Percentiles rank a stretch among this genome's conserved stretches.
These are phyloP conservation scores for Apomyelois bistriatella DNA, from an alignment of 2,888 invertebrate species.

Conservation along the genomic window DNA sequence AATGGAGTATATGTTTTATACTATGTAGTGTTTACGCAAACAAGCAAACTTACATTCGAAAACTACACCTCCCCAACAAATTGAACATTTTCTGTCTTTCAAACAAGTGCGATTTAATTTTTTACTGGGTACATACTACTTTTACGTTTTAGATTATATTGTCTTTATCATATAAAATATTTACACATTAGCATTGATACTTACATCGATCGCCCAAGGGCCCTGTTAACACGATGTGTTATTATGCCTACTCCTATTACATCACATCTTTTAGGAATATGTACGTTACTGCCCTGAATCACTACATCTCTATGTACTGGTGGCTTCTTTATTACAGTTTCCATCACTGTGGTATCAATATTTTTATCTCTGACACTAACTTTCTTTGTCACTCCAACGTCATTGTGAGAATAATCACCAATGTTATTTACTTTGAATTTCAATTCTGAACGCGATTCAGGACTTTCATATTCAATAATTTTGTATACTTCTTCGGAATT, in stretches of 20 bases:
- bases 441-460: constrained; percentile 32
- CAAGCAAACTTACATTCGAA: too few relatives aligned
- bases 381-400: constrained; percentile 31
- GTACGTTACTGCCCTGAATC: constrained; percentile 45
- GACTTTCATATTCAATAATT: constrained; percentile 59
- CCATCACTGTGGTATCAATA: constrained; percentile 33
- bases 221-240: constrained; percentile 45
- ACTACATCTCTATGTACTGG: constrained; percentile 40
- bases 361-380: constrained; percentile 37
- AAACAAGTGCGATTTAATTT: too few relatives aligned
- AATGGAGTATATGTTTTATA: too few relatives aligned
- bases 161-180: too few relatives aligned
- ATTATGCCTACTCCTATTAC: constrained; percentile 56
- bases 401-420: constrained; percentile 31
- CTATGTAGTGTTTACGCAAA: too few relatives aligned
- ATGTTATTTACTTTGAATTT: constrained; percentile 24
- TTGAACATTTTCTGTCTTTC: too few relatives aligned
- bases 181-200: too few relatives aligned
- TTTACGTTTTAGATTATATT: too few relatives aligned
- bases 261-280: constrained; percentile 44
- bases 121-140: too few relatives aligned
- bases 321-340: constrained; percentile 34
- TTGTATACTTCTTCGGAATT: constrained; percentile 58
- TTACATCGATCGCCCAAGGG: constrained; percentile 49
- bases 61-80: too few relatives aligned